These are phyloP conservation scores for Axinella damicornis DNA, from an alignment of 37 sponge, comb jelly and placozoan species.

Conservation along the genomic window DNA sequence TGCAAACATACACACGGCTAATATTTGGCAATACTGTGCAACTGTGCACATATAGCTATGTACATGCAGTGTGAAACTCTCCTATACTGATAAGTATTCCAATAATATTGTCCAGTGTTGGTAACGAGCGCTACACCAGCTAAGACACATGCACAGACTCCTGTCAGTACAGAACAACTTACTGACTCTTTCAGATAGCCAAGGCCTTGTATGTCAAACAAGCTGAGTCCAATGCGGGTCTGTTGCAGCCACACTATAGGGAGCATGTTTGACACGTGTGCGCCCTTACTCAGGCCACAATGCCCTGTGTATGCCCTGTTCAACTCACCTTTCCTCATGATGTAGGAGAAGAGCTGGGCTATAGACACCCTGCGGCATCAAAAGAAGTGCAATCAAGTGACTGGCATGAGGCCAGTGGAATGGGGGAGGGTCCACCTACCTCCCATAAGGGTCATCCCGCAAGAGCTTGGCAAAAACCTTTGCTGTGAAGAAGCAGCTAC, in stretches of 20 bases:
- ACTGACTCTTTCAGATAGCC: constrained; percentile 90
- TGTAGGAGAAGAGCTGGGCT: constrained; percentile 88
- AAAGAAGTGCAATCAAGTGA: not conserved
- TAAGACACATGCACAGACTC: too few relatives aligned
- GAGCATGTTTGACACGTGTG: constrained; percentile 4
- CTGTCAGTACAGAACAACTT: too few relatives aligned
- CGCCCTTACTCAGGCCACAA: too few relatives aligned
- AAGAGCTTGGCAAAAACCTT: constrained; percentile 76
- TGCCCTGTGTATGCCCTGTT: too few relatives aligned
- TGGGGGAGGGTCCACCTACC: constrained; percentile 19
- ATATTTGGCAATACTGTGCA: too few relatives aligned
- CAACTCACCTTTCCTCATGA: constrained; percentile 89
- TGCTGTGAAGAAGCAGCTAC: constrained; percentile 83
- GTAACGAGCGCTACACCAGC: too few relatives aligned
- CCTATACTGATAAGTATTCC: too few relatives aligned
- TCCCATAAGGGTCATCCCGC: constrained; percentile 78
- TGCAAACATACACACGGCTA: too few relatives aligned
- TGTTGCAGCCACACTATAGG: constrained; percentile 95
- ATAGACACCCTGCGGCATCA: constrained; percentile 67
- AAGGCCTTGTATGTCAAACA: constrained; percentile 95
- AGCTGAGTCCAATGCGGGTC: constrained; percentile 92
- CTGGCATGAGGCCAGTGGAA: too few relatives aligned
- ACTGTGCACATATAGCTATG: too few relatives aligned
- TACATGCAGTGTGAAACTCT: too few relatives aligned
- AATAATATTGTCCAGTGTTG: too few relatives aligned